Percentiles rank a stretch among this genome's conserved stretches.
These are phyloP conservation scores for Danio kyathit DNA, from an alignment of 2,797 vertebrate species.

Conservation along the genomic window DNA sequence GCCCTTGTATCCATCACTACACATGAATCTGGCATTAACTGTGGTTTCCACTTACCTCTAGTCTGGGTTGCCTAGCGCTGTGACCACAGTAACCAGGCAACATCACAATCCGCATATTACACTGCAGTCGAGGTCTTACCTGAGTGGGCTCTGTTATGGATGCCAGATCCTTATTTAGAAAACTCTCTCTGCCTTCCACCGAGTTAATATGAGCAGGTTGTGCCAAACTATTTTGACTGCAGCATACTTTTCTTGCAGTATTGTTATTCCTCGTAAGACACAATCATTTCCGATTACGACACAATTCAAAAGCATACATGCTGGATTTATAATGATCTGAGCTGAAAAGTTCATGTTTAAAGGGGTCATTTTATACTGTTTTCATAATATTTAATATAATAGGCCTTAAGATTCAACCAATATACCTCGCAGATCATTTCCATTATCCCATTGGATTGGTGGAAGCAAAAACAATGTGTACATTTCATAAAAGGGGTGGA, in stretches of 20 bases:
- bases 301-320: no score
- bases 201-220: conserved; percentile 24
- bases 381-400: no score
- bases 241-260: background rate
- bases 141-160: conserved; percentile 45
- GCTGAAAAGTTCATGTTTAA: no score
- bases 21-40: conserved; percentile 21
- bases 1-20: conserved; percentile 4
- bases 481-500: no score
- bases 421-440: no score
- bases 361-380: no score
- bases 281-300: background rate
- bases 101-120: conserved; percentile 53
- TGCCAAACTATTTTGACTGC: background rate
- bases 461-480: no score
- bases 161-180: conserved; percentile 5
- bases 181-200: background rate
- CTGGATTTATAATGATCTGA: no score
- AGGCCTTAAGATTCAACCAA: no score
- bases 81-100: conserved; percentile 59
- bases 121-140: conserved; percentile 34
- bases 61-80: conserved; percentile 58
- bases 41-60: conserved; percentile 25
- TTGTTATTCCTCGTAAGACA: background rate
- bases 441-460: no score